Evolutionary conservation across 2,113 vertebrate genomes (phyloP).

Genomic region (Suncus etruscus): DNA sequence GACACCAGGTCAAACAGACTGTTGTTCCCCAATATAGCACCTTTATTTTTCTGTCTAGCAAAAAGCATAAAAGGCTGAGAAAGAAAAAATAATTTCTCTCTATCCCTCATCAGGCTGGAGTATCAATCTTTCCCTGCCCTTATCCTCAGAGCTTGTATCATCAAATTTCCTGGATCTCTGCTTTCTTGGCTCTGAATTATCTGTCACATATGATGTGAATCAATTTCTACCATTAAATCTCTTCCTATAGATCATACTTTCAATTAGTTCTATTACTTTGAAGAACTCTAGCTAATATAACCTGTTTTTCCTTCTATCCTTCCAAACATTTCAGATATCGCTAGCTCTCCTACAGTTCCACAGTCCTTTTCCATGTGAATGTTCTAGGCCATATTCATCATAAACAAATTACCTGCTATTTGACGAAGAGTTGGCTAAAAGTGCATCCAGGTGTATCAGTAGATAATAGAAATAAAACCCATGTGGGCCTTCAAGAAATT

Average conservation of each 20-base stretch:
- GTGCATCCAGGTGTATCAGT: neutral
- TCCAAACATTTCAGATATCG: neutral
- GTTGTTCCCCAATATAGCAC: neutral
- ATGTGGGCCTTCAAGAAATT: neutral
- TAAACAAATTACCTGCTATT: neutral
- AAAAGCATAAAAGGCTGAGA: neutral
- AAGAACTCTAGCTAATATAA: neutral
- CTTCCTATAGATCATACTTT: neutral
- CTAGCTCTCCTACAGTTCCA: neutral
- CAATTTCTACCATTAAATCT: conserved; percentile 8
- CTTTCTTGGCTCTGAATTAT: neutral
- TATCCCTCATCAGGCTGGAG: neutral
- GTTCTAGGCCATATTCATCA: neutral
- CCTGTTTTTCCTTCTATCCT: neutral
- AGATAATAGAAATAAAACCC: neutral
- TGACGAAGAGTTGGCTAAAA: neutral
- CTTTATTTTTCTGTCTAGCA: no score
- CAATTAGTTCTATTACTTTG: neutral
- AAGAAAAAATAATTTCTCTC: neutral
- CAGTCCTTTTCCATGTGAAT: neutral
- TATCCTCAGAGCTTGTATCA: neutral
- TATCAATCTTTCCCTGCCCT: neutral
- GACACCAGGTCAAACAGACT: neutral
- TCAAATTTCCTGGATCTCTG: neutral
- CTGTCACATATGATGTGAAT: neutral